Conservation (phyloP, 2,797 vertebrate genomes). For the Mormyrops boulengeri region DNA sequence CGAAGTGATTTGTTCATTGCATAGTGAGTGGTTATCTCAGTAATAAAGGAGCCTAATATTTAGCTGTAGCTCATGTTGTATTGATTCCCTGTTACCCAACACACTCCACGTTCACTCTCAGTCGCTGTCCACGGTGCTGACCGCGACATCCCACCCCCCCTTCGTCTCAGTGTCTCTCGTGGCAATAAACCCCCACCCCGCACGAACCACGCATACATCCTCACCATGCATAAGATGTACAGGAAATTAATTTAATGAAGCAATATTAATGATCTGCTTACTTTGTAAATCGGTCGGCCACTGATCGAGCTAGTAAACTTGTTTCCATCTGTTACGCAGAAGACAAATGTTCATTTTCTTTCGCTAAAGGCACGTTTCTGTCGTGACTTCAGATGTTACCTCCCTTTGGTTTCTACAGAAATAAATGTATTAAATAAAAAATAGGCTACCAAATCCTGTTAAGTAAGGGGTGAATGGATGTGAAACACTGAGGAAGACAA, state of each 20-base stretch:
- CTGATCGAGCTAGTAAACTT: neutral
- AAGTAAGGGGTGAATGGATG: neutral
- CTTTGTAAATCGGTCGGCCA: neutral
- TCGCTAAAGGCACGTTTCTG: neutral
- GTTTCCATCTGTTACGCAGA: neutral
- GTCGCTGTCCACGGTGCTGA: constrained; percentile 53
- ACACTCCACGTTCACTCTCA: neutral
- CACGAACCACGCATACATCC: neutral
- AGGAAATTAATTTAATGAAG: neutral
- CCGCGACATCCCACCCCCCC: neutral
- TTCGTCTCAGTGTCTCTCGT: neutral
- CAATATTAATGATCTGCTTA: neutral
- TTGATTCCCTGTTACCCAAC: neutral
- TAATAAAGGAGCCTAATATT: neutral
- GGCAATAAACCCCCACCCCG: neutral
- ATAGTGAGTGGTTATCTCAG: neutral
- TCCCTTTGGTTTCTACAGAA: neutral
- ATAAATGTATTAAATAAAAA: neutral
- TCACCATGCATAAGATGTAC: neutral
- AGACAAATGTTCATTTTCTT: neutral
- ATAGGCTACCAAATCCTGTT: neutral
- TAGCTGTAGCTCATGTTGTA: neutral
- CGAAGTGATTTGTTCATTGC: neutral
- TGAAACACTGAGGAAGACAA: neutral
- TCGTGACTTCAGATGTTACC: neutral